Conservation (phyloP, 2,888 invertebrate genomes). For the Thelaira solivaga region DNA sequence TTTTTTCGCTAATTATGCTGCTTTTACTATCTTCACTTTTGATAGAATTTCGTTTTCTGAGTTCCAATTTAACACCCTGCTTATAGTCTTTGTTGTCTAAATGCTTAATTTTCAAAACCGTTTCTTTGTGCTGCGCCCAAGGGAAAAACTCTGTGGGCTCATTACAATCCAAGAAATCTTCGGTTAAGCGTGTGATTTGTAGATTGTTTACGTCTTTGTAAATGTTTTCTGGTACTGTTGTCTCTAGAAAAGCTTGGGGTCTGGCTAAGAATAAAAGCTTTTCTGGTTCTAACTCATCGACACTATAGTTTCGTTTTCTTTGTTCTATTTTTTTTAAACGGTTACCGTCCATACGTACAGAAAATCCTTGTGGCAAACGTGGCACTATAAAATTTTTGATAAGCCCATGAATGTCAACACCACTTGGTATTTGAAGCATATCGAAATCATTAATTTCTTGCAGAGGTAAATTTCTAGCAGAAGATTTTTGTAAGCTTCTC, state of each 20-base stretch:
- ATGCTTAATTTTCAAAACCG: constrained; percentile 69
- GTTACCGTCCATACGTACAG: constrained; percentile 69
- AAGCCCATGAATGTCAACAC: constrained; percentile 73
- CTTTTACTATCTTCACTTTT: constrained; percentile 33
- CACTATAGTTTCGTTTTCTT: constrained; percentile 11
- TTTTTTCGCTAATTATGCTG: too few species aligned
- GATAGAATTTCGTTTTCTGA: constrained; percentile 1
- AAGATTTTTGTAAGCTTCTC: constrained; percentile 66
- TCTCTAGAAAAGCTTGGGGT: constrained; percentile 1
- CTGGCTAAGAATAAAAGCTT: constrained; percentile 54
- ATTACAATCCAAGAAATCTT: constrained; percentile 69
- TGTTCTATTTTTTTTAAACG: constrained; percentile 16
- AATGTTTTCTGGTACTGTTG: constrained; percentile 20
- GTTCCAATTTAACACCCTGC: background rate
- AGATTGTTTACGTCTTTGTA: background rate
- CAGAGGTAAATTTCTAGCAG: constrained; percentile 58
- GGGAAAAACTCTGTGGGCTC: constrained; percentile 74
- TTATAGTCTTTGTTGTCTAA: background rate
- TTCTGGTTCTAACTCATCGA: constrained; percentile 33
- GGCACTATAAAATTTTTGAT: constrained; percentile 75
- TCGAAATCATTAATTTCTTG: constrained; percentile 75
- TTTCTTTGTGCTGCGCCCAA: constrained; percentile 70
- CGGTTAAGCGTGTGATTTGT: constrained; percentile 65
- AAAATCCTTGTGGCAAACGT: constrained; percentile 75
- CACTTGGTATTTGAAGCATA: constrained; percentile 72